Percentiles rank a stretch among this genome's conserved stretches.
phyloP scores from a whole-genome alignment of 2,888 invertebrate genomes.

The Geophilus truncorum region DNA sequence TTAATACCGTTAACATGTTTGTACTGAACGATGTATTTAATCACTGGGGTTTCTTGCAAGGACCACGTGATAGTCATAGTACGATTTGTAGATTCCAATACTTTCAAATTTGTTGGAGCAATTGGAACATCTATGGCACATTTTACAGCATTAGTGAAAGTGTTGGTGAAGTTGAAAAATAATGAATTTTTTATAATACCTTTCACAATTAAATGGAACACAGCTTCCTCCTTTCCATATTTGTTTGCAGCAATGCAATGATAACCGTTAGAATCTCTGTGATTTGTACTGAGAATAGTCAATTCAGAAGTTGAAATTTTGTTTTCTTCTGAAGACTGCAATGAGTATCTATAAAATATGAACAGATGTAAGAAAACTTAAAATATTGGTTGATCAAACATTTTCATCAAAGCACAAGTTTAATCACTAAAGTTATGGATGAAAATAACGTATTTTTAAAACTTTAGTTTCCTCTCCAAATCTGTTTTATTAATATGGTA shows the following conservation, averaged over 20 bases:
- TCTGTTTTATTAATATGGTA: too few relatives aligned
- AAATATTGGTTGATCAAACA: not conserved
- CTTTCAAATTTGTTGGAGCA: not conserved
- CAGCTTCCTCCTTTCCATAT: not conserved
- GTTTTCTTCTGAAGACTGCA: not conserved
- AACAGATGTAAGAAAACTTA: too few relatives aligned
- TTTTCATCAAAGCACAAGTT: not conserved
- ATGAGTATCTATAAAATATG: too few relatives aligned
- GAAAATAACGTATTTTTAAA: too few relatives aligned
- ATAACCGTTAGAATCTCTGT: not conserved
- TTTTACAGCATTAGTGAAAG: not conserved
- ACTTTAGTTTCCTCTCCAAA: too few relatives aligned
- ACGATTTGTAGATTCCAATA: slow-evolving; percentile 6
- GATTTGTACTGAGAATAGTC: not conserved
- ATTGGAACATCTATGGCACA: not conserved
- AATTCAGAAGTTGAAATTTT: not conserved
- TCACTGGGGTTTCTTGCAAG: not conserved
- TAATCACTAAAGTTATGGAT: too few relatives aligned
- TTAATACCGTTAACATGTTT: not conserved
- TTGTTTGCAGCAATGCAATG: not conserved
- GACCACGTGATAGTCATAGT: not conserved
- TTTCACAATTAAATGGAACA: not conserved
- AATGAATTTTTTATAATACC: too few relatives aligned
- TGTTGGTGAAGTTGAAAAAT: not conserved
- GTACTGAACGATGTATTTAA: slow-evolving; percentile 11